Conservation (phyloP, 2,113 vertebrate genomes). For the Telmatochromis sp. region DNA sequence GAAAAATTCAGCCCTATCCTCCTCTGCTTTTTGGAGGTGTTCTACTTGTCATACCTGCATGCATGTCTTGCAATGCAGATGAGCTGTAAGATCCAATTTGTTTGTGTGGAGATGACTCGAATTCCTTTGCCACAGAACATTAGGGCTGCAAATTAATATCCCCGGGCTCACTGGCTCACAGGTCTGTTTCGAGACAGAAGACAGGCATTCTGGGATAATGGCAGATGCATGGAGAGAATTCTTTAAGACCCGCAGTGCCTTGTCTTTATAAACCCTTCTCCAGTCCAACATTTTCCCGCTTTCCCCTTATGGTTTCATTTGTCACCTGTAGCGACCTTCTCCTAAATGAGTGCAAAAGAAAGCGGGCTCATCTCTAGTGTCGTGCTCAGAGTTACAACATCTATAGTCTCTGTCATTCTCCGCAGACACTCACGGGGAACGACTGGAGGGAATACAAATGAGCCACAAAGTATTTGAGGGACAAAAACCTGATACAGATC, state of each 20-base stretch:
- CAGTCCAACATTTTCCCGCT: not conserved
- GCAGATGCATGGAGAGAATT: slow-evolving; percentile 31
- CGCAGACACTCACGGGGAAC: not conserved
- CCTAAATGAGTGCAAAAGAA: slow-evolving; percentile 28
- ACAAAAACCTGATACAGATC: not conserved
- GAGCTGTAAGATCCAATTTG: slow-evolving; percentile 60
- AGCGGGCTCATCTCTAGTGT: slow-evolving; percentile 5
- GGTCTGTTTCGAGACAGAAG: slow-evolving; percentile 35
- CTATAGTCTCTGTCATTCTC: slow-evolving; percentile 8
- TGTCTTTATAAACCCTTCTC: not conserved
- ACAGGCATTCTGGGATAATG: slow-evolving; percentile 37
- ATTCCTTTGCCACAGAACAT: slow-evolving; percentile 65
- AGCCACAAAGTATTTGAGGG: slow-evolving; percentile 17
- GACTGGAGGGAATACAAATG: slow-evolving; percentile 36
- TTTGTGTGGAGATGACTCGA: slow-evolving; percentile 63
- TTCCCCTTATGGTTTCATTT: slow-evolving; percentile 8
- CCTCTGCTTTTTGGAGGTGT: not conserved
- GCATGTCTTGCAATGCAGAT: slow-evolving; percentile 41
- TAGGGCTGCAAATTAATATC: slow-evolving; percentile 64
- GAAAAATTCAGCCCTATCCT: not conserved
- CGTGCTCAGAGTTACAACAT: slow-evolving; percentile 32
- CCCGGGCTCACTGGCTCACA: slow-evolving; percentile 28
- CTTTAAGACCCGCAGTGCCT: not conserved
- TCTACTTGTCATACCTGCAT: slow-evolving; percentile 20
- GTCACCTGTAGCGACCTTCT: slow-evolving; percentile 42